Evolutionary conservation across 1,140 invertebrate genomes (phyloP), one percentile per base, ranked within the genome.

Genomic region (Potamilus streckersoni): DNA sequence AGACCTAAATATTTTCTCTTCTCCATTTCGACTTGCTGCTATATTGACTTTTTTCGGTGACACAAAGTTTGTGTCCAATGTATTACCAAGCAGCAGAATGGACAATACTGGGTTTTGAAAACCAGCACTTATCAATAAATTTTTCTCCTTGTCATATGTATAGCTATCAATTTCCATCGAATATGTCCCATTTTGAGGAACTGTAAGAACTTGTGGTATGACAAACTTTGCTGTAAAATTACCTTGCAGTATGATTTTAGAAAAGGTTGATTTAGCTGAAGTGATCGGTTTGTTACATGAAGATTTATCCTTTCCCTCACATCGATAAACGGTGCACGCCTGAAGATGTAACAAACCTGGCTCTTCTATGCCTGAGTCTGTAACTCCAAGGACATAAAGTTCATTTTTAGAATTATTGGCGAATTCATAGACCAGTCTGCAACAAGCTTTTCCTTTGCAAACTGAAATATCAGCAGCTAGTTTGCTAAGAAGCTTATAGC

Each of bases 321-420:
- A 77, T 27, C 2, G 55, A 60, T 71, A 63, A 4, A 77, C 65
- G 8, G 70, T 71, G 58, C 75, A 77, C 27, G 66, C 69, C 31
- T 77, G 75, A 70, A 77, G 67, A 56, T 69, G 75, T 19, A 77
- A 60, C 17, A 38, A 31, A 8, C 75, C 75, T n/a, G 75, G 75
- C 17, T 73, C 20, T 14, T 56, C 14, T 57, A 72, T 62, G 16
- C 11, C 14, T n/a, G 67, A 56, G 58, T 77, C 75, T 2, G 31
- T 55, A 15, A 60, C 75, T 27, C 70, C 63, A 27, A 77, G 56
- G 17, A 69, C 55, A 31, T 61, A 68, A 13, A 55, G 17, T 27
- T 77, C 75, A 17, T 60, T 14, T 4, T 58, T n/a, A 20, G 57
- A 64, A 4, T 58, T 27, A 17, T 49, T 14, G 27, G 68, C 69